Conservation (phyloP, 2,888 invertebrate species). For the Sesia bembeciformis region DNA sequence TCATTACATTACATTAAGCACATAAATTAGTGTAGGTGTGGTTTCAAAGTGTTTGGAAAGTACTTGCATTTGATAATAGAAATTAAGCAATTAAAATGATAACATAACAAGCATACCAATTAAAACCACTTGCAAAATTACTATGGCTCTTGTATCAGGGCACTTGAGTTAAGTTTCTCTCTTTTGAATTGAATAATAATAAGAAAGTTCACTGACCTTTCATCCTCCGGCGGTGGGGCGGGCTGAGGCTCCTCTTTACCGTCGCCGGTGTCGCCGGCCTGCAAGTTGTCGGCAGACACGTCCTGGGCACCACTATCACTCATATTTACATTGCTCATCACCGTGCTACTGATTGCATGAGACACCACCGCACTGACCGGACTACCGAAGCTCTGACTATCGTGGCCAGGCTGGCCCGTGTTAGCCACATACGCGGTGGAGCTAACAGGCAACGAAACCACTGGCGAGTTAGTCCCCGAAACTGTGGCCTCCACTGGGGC, state of each 20-base stretch:
- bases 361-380: constrained; percentile 69
- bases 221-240: constrained; percentile 56
- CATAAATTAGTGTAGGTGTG: no score
- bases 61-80: no score
- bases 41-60: no score
- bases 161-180: neutral
- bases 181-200: neutral
- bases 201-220: constrained; percentile 47
- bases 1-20: no score
- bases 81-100: neutral
- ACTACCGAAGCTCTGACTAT: constrained; percentile 68
- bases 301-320: constrained; percentile 65
- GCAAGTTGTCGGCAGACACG: constrained; percentile 38
- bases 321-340: constrained; percentile 61
- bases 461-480: constrained; percentile 68
- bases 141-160: neutral
- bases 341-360: constrained; percentile 59
- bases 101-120: neutral
- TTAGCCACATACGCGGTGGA: constrained; percentile 53
- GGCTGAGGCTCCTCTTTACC: constrained; percentile 60
- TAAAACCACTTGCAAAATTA: neutral
- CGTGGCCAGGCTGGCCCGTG: constrained; percentile 47
- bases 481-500: constrained; percentile 60
- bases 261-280: constrained; percentile 52
- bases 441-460: constrained; percentile 64